Evolutionary conservation across 2,797 vertebrate species (phyloP), one percentile per base, ranked within the genome.

Genomic region (Lacerta viridis): DNA sequence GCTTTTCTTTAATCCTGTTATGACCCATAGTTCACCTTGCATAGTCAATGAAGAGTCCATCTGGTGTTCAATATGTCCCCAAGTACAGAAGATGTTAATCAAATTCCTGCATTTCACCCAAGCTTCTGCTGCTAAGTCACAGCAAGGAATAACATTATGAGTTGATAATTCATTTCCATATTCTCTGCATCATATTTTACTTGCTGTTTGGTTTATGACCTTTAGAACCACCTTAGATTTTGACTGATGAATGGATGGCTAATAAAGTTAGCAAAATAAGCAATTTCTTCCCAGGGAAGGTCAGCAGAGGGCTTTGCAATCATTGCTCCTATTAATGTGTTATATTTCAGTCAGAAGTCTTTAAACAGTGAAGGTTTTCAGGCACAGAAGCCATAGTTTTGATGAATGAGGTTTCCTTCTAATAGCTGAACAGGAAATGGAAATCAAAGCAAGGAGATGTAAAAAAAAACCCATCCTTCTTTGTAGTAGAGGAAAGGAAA

Each of bases 281-380:
- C 93, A 96, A 93, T 96, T 95, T 93, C 92, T 93, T 93, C 93
- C 91, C 91, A 90, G 89, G 93, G 94, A 95, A 94, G 96, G 95
- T 96, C 96, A 96, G 93, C 92, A 95, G 94, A 96, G 95, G 95
- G 94, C 93, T 94, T 92, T 88, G 93, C 93, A 96, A 95, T 97
- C 95, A 96, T 89, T 7, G 94, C 95, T 95, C 86, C 95, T 94
- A 96, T 96, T 97, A 97, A 97, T 95, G 95, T 80, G 93, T 95
- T 97, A 93, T 95, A 96, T 94, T 93, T 96, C 94, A 94, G 93
- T 95, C 94, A 96, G 95, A 96, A 95, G 95, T 95, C 96, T 94
- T 95, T 95, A 97, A 95, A 96, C 18, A 87, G 90, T 94, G 95
- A 95, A 94, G 92, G 90, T 94, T 96, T 89, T 95, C 90, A 83